Evolutionary conservation across 2,888 invertebrate genomes (phyloP).

Genomic region (Drosophila fungiperda): DNA sequence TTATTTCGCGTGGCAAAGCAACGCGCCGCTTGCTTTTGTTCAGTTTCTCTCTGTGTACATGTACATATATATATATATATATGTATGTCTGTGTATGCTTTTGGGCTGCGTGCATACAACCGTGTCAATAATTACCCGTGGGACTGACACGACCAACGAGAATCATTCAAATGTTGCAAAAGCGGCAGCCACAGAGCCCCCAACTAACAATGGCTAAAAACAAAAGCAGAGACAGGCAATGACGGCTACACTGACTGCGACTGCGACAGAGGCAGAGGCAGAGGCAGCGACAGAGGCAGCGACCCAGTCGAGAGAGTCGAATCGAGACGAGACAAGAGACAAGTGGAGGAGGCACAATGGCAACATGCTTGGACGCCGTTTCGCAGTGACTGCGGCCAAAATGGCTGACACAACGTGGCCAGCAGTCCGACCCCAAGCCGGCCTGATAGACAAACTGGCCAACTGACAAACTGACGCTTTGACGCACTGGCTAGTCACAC

Average conservation of each 20-base stretch:
- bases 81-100: conserved; percentile 59
- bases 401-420: conserved; percentile 72
- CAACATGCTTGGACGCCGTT: conserved; percentile 51
- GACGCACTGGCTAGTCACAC: conserved; percentile 50
- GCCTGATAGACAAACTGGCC: conserved; percentile 40
- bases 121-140: conserved; percentile 84
- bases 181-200: conserved; percentile 63
- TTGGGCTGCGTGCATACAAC: conserved; percentile 83
- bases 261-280: conserved; percentile 24
- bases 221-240: conserved; percentile 70
- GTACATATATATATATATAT: conserved; percentile 25
- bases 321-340: conserved; percentile 44
- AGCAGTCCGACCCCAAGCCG: conserved; percentile 42
- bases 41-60: conserved; percentile 45
- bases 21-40: conserved; percentile 60
- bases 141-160: conserved; percentile 83
- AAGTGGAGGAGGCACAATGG: conserved; percentile 54
- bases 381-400: conserved; percentile 59
- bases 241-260: conserved; percentile 9
- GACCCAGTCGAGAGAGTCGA: conserved; percentile 56
- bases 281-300: conserved; percentile 1
- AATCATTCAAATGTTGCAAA: conserved; percentile 83
- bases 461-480: conserved; percentile 27
- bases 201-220: conserved; percentile 77
- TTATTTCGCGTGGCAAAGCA: conserved; percentile 79